A percentile compares a stretch with the other conserved stretches of the same genome.
Conservation (phyloP, 1,140 invertebrate species). For the Drosophila lacteicornis region DNA sequence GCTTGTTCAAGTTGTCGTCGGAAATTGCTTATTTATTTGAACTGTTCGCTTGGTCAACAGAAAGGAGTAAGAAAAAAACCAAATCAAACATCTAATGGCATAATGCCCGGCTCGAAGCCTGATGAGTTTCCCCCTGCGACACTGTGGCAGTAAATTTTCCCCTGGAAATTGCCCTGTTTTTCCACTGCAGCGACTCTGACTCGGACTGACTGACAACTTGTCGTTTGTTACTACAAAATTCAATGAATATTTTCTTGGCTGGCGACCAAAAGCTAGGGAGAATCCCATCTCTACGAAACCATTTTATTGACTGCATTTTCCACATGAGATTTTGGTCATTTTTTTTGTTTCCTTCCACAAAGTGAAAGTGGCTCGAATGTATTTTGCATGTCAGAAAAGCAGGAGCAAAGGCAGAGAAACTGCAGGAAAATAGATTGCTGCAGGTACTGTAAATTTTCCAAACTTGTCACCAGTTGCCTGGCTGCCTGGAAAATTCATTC, state of each 20-base stretch:
- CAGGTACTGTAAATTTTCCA: slow-evolving; percentile 54
- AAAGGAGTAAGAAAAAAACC: slow-evolving; percentile 10
- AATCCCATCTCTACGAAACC: slow-evolving; percentile 10
- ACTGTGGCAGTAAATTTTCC: slow-evolving; percentile 58
- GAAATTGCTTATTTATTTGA: slow-evolving; percentile 77
- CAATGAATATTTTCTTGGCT: slow-evolving; percentile 73
- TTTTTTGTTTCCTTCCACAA: slow-evolving; percentile 6
- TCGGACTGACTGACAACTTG: slow-evolving; percentile 61
- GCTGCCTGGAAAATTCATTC: slow-evolving; percentile 39
- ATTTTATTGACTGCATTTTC: slow-evolving; percentile 67
- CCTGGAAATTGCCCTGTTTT: slow-evolving; percentile 38
- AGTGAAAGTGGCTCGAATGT: slow-evolving; percentile 58
- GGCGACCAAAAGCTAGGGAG: slow-evolving; percentile 6
- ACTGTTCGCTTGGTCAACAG: slow-evolving; percentile 34
- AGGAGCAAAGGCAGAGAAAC: slow-evolving; percentile 2
- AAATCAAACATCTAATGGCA: slow-evolving; percentile 47
- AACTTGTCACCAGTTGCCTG: slow-evolving; percentile 53
- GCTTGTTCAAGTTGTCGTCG: slow-evolving; percentile 41
- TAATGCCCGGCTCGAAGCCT: slow-evolving; percentile 38
- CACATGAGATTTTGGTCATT: slow-evolving; percentile 44
- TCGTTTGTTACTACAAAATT: slow-evolving; percentile 78
- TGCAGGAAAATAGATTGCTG: slow-evolving; percentile 24
- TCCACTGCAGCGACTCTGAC: slow-evolving; percentile 8
- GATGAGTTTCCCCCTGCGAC: slow-evolving; percentile 38
- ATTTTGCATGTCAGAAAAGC: slow-evolving; percentile 48